phyloP scores from a whole-genome alignment of 1,140 invertebrate species.

The Drosophila miranda region DNA sequence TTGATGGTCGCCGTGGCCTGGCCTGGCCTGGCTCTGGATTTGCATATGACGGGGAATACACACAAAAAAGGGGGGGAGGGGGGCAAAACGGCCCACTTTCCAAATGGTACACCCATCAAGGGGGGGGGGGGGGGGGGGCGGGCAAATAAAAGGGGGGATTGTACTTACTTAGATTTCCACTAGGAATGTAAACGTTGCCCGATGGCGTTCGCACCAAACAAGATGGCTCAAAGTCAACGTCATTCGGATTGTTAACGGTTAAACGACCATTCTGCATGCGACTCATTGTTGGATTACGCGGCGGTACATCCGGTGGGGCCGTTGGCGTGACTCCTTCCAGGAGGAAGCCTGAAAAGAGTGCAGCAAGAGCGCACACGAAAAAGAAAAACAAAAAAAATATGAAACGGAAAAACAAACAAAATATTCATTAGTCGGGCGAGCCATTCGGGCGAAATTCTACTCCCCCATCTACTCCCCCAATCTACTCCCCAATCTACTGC shows the following conservation, averaged over 20 bases:
- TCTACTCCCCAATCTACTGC: not conserved
- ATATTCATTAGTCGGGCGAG: conserved; percentile 5
- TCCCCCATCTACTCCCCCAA: no score
- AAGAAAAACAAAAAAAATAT: no score
- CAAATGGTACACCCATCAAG: conserved; percentile 4
- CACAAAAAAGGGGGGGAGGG: not conserved
- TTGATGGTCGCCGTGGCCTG: conserved; percentile 34
- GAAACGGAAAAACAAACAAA: not conserved
- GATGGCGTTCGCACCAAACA: conserved; percentile 94
- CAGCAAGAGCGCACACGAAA: not conserved
- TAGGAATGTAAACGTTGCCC: conserved; percentile 96
- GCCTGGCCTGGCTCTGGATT: conserved; percentile 32
- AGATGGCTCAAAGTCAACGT: conserved; percentile 94
- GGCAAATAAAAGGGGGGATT: conserved; percentile 1
- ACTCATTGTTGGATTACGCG: conserved; percentile 93
- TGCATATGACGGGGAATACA: conserved; percentile 52
- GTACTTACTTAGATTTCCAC: conserved; percentile 87
- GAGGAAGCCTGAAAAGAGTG: conserved; percentile 88
- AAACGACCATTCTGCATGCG: conserved; percentile 89
- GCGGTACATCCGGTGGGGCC: conserved; percentile 93
- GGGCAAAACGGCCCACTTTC: conserved; percentile 13
- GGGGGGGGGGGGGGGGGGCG: not conserved
- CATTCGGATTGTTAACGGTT: conserved; percentile 87
- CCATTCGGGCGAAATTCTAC: not conserved
- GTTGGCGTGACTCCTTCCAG: conserved; percentile 89